Base-by-base conservation (phyloP, 37 sponge, comb jelly and placozoan genomes). In the Axinella damicornis region DNA sequence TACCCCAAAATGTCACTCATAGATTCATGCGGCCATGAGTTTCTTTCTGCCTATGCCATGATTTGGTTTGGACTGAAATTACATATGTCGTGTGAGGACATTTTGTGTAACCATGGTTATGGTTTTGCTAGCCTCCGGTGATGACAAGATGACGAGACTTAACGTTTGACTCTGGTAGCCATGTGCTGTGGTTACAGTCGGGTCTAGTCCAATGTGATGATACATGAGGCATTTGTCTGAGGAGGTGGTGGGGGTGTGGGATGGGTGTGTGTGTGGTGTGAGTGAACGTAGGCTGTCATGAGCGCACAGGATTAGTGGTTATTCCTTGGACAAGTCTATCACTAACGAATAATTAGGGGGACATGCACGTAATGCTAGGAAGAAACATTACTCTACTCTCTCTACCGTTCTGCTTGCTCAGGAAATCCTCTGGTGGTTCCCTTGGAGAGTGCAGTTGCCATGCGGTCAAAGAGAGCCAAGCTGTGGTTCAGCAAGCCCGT, bases 371-470 rank as follows among this genome's bases (percentile, higher is more conserved):
- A 46, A 68, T 5, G 9, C 20, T 68, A 35, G 2, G 69, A 32
- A 35, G 34, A 18, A 12, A 27, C 62, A 61, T 2, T 46, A 46
- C 31, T 20, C 69, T 34, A 1, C 35, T 68, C 31, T 27, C 2
- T 27, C 35, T 68, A 1, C 31, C 62, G n/a, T n/a, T n/a, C n/a
- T n/a, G n/a, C n/a, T n/a, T n/a, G n/a, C 65, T 36, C 65, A 79
- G 87, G 5, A 0, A 96, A 96, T 85, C 96, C 96, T 32, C 83
- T 96, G 21, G 69, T 96, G 28, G 93, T 93, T 2, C 70, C 84
- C 63, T 77, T 92, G 33, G 68, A 72, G 11, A 74, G 76, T 22
- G 82, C 87, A 31, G 88, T 69, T 22, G 55, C 34, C 33, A 31
- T 35, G 34, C 84, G 64, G 60, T 61, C 83, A 33, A 84, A 65